Base-by-base conservation (phyloP, 2,888 invertebrate species). In the Ormyrus nitidulus region DNA sequence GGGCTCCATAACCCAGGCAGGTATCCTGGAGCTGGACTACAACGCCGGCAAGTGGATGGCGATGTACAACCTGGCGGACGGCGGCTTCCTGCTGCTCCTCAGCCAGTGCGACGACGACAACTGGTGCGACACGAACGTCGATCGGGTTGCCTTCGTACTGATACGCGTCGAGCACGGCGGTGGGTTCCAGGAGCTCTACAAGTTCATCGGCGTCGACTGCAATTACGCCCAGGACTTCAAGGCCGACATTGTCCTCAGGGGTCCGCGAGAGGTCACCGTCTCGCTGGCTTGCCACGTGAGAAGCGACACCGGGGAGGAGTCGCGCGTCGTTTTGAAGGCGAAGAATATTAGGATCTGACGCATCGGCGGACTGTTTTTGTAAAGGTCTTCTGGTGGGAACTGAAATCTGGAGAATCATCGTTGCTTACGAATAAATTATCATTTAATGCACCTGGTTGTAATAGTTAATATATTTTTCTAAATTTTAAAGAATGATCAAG, bases 1-100 rank as follows among this genome's bases (percentile, higher is more conserved):
- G 6, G 69, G 74, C 9, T 34, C 34, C 34, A 0, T 34, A 34
- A 34, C 4, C 34, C 34, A 34, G 34, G 19, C 9, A 7, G 13
- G 19, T 6, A 71, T 19, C 7, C 5, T 69, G n/a, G 10, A 53
- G 34, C 49, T 74, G 10, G 46, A 48, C 8, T 65, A 70, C 10
- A 64, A 11, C n/a, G 10, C 64, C 0, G 78, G 70, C 9, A 53
- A 9, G 2, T 78, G 71, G 78, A 53, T 78, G 53, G 59, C 59
- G 5, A 48, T 78, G 61, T 49, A 59, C 48, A 78, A 78, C 6
- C 49, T 62, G 0, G 44, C n/a, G 46, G 49, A 49, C 6, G 64
- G 64, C 0, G 72, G 19, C 5, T 7, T 78, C 11, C 9, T 78
- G 0, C 13, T 78, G 7, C 6, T 72, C 2, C 54, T 66, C 6